These are phyloP conservation scores for Cryptocheilus praepositus DNA, from an alignment of 2,888 invertebrate genomes.

Conservation along the genomic window DNA sequence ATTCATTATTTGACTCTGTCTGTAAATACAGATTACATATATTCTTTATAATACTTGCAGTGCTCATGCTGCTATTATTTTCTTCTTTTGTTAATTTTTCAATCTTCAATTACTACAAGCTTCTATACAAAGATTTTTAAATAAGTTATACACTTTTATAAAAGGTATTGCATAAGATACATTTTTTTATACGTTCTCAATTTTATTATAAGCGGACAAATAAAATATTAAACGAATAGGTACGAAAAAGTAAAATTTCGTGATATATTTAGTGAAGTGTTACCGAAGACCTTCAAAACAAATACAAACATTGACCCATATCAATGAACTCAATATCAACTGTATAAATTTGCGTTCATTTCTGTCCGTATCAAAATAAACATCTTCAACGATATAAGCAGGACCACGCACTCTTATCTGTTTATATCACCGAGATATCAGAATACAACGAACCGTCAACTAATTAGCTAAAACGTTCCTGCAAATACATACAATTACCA, in stretches of 20 bases:
- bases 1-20: conserved; percentile 60
- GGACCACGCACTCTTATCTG: too few species aligned
- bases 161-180: not conserved
- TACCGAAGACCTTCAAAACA: not conserved
- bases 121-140: not conserved
- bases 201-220: not conserved
- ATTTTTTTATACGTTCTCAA: too few species aligned
- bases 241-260: not conserved
- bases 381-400: not conserved
- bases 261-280: not conserved
- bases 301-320: not conserved
- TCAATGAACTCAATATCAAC: not conserved
- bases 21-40: conserved; percentile 36
- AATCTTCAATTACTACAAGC: not conserved
- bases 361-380: not conserved
- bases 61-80: not conserved
- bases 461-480: too few species aligned
- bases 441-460: too few species aligned
- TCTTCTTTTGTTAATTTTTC: not conserved
- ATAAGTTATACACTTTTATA: not conserved
- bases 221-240: too few species aligned
- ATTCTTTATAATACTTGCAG: too few species aligned
- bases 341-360: not conserved
- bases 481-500: too few species aligned
- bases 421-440: too few species aligned